phyloP scores from a whole-genome alignment of 2,113 vertebrate species.

The Riparia riparia region DNA sequence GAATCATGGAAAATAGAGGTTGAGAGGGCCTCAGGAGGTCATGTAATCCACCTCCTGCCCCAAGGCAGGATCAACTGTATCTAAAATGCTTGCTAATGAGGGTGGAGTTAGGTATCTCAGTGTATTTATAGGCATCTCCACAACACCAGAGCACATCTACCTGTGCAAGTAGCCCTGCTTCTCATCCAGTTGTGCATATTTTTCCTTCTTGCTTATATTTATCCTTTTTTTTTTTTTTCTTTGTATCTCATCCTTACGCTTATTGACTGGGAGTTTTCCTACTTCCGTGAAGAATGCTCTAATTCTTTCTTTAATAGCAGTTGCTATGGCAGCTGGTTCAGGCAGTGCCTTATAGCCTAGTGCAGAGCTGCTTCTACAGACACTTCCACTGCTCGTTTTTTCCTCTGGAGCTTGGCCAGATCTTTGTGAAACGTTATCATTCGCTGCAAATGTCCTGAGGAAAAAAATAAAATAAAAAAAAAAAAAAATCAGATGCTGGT shows the following conservation, averaged over 20 bases:
- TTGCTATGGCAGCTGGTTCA: constrained; percentile 65
- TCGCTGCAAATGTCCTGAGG: not conserved
- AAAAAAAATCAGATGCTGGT: not conserved
- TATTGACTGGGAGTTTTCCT: constrained; percentile 5
- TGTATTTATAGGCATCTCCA: constrained; percentile 53
- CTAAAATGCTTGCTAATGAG: constrained; percentile 66
- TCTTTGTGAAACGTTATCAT: not conserved
- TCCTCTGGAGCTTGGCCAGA: not conserved
- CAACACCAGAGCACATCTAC: not conserved
- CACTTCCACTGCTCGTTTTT: not conserved
- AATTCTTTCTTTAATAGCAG: constrained; percentile 50
- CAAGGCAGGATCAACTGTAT: constrained; percentile 65
- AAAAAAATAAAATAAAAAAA: not conserved
- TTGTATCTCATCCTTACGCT: not conserved
- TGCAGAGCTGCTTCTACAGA: not conserved
- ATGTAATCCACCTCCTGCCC: constrained; percentile 62
- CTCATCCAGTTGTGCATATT: not conserved
- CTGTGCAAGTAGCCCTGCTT: not conserved
- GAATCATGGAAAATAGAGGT: constrained; percentile 68
- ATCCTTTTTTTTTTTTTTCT: not conserved
- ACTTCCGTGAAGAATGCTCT: constrained; percentile 18
- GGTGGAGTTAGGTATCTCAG: constrained; percentile 49
- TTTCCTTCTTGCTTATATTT: not conserved
- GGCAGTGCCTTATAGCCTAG: constrained; percentile 26
- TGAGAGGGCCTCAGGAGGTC: constrained; percentile 39